Base-by-base conservation (phyloP, 1,140 invertebrate genomes). In the Drosophila nasuta region DNA sequence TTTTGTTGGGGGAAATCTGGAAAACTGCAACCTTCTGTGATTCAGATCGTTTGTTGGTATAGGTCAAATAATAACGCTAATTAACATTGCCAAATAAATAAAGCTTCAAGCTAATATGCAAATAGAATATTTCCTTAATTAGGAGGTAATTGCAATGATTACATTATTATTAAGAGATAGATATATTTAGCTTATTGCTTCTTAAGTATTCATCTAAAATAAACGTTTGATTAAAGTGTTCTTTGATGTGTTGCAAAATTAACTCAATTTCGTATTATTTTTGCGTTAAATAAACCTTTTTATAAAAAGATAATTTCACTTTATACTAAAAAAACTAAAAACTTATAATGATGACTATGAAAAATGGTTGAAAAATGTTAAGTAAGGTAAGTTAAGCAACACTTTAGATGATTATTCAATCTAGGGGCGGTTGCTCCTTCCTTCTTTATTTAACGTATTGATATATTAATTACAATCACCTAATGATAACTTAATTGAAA, bases 401-500 rank as follows among this genome's bases (percentile, higher is more conserved):
- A 33, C 6, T 15, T 15, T 2, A 33, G 33, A 5, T 2, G 15
- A 57, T 57, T 57, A 57, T 57, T 20, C 33, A 54, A 54, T 15
- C n/a, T n/a, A 13, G 38, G 11, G 11, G 38, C 38, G 8, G n/a
- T 46, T 46, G 5, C 46, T 15, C 2, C 2, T 48, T 48, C 46
- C 8, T 48, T 57, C 35, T 38, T 15, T 57, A 25, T 20, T 13
- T 10, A 54, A 28, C 11, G 2, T 13, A 33, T 41, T 43, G 13
- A 57, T 41, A 57, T 20, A n/a, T 57, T n/a, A 38, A 41, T 57
- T 41, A 41, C 3, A 2, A 33, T 65, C 8, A 7, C 15, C 60
- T 54, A 43, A 65, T 65, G 63, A 65, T 56, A 10, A 33, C 38
- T 65, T 65, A 65, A 46, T 65, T 41, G 41, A 65, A 45, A 33